Percentiles rank a stretch among this genome's conserved stretches.
Evolutionary conservation across 2,797 vertebrate genomes (phyloP).

Genomic region (Oophaga sylvatica): DNA sequence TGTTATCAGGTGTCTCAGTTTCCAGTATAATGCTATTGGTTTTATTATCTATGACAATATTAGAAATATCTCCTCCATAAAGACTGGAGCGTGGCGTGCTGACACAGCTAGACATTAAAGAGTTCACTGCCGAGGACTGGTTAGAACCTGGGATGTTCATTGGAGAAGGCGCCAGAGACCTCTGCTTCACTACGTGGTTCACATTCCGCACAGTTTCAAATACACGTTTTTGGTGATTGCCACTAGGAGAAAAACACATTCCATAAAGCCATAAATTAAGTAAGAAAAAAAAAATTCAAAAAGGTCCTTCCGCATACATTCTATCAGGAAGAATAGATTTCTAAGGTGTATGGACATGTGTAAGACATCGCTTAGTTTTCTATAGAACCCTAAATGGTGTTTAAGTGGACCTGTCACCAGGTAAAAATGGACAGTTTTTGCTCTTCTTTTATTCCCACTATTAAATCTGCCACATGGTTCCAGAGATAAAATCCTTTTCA

Average conservation of each 20-base stretch:
- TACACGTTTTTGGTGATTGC: conserved; percentile 89
- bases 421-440: too few species aligned
- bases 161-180: conserved; percentile 86
- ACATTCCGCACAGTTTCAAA: conserved; percentile 94
- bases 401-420: too few species aligned
- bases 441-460: too few species aligned
- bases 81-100: conserved; percentile 91
- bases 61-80: conserved; percentile 84
- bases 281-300: neutral
- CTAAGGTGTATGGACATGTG: too few species aligned
- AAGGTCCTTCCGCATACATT: too few species aligned
- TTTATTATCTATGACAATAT: conserved; percentile 87
- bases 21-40: conserved; percentile 88
- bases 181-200: conserved; percentile 91
- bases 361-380: too few species aligned
- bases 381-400: too few species aligned
- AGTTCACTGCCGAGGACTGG: conserved; percentile 90
- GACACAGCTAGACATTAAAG: conserved; percentile 88
- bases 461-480: too few species aligned
- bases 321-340: too few species aligned
- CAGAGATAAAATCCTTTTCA: too few species aligned
- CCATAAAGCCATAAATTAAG: neutral
- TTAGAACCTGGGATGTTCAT: conserved; percentile 99
- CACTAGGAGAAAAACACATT: conserved; percentile 65
- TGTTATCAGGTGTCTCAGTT: conserved; percentile 75